phyloP scores from a whole-genome alignment of 2,888 invertebrate species.

The Elmis aenea region DNA sequence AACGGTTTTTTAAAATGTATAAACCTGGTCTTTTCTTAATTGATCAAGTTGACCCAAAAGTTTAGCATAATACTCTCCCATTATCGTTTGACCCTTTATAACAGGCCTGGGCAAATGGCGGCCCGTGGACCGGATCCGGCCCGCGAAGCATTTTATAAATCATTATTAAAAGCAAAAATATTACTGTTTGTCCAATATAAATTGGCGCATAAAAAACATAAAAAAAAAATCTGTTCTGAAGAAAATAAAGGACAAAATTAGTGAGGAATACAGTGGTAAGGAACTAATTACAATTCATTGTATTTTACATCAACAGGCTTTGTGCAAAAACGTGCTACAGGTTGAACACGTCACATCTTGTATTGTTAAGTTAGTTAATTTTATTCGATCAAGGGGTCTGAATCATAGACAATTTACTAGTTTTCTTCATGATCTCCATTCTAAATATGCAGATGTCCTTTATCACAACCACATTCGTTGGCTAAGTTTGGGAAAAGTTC shows the following conservation, averaged over 20 bases:
- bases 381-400: conserved; percentile 2
- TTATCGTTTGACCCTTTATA: too few relatives aligned
- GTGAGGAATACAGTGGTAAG: neutral
- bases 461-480: conserved; percentile 7
- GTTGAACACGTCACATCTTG: conserved; percentile 3
- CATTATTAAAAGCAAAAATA: too few relatives aligned
- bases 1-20: too few relatives aligned
- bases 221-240: too few relatives aligned
- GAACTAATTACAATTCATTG: conserved; percentile 3
- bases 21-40: too few relatives aligned
- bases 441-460: conserved; percentile 5
- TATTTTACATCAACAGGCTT: conserved; percentile 2
- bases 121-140: too few relatives aligned
- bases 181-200: too few relatives aligned
- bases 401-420: conserved; percentile 6
- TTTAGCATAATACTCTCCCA: too few relatives aligned
- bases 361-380: conserved; percentile 8
- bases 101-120: too few relatives aligned
- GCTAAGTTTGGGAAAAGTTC: conserved; percentile 5
- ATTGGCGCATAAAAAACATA: too few relatives aligned
- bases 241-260: conserved; percentile 3
- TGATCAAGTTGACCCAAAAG: too few relatives aligned
- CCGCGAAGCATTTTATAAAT: too few relatives aligned
- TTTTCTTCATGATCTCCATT: conserved; percentile 5
- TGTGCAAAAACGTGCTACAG: conserved; percentile 3